Conservation (phyloP, 2,888 invertebrate species). For the Brassicogethes aeneus region DNA sequence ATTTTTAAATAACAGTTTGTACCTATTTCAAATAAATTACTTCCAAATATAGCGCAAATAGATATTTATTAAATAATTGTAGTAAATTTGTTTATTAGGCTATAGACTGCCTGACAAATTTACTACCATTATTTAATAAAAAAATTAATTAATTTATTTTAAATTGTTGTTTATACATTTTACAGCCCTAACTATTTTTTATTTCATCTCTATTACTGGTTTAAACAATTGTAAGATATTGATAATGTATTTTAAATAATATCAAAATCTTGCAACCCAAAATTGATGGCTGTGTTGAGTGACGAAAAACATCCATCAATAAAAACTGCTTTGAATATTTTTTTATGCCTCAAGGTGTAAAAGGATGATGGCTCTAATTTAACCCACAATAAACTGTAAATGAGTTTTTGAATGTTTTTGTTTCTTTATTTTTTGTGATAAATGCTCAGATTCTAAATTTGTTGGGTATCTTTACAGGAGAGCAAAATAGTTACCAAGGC, state of each 20-base stretch:
- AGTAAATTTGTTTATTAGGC: no score
- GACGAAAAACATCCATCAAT: not conserved
- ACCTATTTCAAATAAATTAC: no score
- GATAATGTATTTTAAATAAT: not conserved
- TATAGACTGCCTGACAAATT: no score
- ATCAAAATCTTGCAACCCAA: not conserved
- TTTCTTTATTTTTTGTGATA: not conserved
- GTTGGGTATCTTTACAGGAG: conserved; percentile 44
- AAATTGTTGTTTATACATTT: no score
- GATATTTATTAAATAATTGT: no score
- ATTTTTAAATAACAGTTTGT: no score
- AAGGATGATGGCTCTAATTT: conserved; percentile 1
- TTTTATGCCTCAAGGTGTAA: not conserved
- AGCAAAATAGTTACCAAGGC: conserved; percentile 41
- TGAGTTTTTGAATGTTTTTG: not conserved
- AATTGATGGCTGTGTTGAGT: not conserved
- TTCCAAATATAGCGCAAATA: no score
- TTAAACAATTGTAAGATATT: not conserved
- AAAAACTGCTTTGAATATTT: conserved; percentile 15
- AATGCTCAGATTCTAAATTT: conserved; percentile 21
- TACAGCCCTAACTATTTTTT: no score
- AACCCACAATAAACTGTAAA: not conserved
- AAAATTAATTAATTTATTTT: no score
- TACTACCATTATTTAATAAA: no score
- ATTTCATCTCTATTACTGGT: no score